Percentiles rank a stretch among this genome's conserved stretches.
These are phyloP conservation scores for Onychostoma macrolepis DNA, from an alignment of 2,113 vertebrate species.

Conservation along the genomic window DNA sequence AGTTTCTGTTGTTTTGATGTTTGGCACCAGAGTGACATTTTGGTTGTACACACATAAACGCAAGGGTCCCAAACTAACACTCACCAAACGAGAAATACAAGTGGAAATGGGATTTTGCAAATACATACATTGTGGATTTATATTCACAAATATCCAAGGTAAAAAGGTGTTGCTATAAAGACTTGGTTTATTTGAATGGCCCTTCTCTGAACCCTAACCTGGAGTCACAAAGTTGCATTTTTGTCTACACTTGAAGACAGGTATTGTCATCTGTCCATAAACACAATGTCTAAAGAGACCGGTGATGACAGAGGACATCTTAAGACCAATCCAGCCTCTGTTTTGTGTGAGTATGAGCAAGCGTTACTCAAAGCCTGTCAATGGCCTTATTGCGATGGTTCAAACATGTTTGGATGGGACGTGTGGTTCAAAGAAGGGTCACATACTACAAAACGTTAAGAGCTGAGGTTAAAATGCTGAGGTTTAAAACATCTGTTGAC, in stretches of 20 bases:
- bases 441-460: not conserved
- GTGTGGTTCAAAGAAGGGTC: slow-evolving; percentile 26
- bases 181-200: slow-evolving; percentile 30
- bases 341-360: not conserved
- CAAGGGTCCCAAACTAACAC: too few species aligned
- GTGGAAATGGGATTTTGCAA: not conserved
- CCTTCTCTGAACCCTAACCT: slow-evolving; percentile 40
- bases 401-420: not conserved
- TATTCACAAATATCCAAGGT: not conserved
- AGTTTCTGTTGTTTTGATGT: too few species aligned
- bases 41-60: too few species aligned
- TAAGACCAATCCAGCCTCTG: slow-evolving; percentile 28
- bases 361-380: not conserved
- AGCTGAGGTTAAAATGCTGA: not conserved
- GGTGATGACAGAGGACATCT: slow-evolving; percentile 41
- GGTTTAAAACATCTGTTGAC: not conserved
- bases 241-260: slow-evolving; percentile 44
- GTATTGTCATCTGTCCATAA: slow-evolving; percentile 54
- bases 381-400: not conserved
- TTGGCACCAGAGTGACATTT: too few species aligned
- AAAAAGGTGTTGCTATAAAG: not conserved
- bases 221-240: slow-evolving; percentile 34
- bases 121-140: not conserved
- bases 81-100: too few species aligned
- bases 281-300: slow-evolving; percentile 38